These are phyloP conservation scores for Dicyrtoma fusca DNA, from an alignment of 2,888 invertebrate genomes.

Conservation along the genomic window DNA sequence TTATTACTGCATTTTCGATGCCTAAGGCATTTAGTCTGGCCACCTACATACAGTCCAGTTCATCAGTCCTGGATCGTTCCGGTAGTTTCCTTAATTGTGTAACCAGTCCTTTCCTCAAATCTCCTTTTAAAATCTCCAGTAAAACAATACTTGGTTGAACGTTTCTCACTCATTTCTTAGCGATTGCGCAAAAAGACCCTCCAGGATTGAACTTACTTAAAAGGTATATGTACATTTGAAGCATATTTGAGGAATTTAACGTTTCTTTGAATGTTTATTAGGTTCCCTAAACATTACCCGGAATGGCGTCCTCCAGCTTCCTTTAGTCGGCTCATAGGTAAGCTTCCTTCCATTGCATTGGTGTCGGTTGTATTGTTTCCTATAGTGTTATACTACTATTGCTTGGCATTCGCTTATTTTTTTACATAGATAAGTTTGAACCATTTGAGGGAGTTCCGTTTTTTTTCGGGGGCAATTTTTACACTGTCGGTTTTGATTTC, in stretches of 20 bases:
- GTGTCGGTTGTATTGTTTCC: too few relatives aligned
- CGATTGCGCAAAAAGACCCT: too few relatives aligned
- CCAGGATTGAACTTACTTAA: too few relatives aligned
- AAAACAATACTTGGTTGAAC: background rate
- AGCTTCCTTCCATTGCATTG: conserved; percentile 61
- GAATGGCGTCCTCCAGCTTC: conserved; percentile 92
- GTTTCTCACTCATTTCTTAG: too few relatives aligned
- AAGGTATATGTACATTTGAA: background rate
- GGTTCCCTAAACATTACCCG: conserved; percentile 76
- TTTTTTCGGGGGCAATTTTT: too few relatives aligned
- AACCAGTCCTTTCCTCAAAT: background rate
- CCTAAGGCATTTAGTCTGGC: background rate
- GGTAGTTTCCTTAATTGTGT: background rate
- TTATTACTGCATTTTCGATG: background rate
- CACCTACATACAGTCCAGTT: too few relatives aligned
- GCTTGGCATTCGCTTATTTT: too few relatives aligned
- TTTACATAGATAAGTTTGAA: too few relatives aligned
- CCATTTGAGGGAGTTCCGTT: too few relatives aligned
- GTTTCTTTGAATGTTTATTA: background rate
- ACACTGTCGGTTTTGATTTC: too few relatives aligned
- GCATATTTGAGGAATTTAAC: background rate
- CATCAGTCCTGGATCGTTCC: too few relatives aligned
- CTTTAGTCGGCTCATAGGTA: conserved; percentile 90
- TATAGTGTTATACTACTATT: too few relatives aligned
- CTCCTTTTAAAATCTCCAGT: background rate